Evolutionary conservation across 2,113 vertebrate genomes (phyloP).

Genomic region (Chionodraco myersi): DNA sequence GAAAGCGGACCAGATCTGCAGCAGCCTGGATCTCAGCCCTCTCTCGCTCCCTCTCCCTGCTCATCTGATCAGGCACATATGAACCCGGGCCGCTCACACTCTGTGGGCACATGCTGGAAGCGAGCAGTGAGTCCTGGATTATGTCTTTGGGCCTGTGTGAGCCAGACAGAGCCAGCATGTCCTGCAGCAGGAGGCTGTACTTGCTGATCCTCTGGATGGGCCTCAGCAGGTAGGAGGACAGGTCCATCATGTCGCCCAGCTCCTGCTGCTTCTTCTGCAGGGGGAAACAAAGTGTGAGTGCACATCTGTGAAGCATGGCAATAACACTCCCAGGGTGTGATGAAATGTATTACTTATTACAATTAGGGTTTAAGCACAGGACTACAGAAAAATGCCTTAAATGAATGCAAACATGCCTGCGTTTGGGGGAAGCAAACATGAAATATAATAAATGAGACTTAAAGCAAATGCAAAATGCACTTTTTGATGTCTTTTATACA

Average conservation of each 20-base stretch:
- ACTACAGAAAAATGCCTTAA: too few species aligned
- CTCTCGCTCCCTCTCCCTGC: constrained; percentile 65
- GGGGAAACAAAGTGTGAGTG: background rate
- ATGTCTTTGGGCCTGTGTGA: constrained; percentile 52
- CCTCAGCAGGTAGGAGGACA: constrained; percentile 84
- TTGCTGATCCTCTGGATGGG: constrained; percentile 88
- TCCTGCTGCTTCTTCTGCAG: constrained; percentile 83
- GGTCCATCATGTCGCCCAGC: constrained; percentile 84
- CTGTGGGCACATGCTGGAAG: constrained; percentile 23
- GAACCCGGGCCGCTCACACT: constrained; percentile 25
- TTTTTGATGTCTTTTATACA: too few species aligned
- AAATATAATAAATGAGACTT: too few species aligned
- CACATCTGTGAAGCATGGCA: background rate
- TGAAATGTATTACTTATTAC: background rate
- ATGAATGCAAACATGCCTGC: too few species aligned
- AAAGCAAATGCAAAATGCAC: too few species aligned
- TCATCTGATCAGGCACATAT: constrained; percentile 47
- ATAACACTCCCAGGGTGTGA: background rate
- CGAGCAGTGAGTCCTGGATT: constrained; percentile 32
- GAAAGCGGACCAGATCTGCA: constrained; percentile 81
- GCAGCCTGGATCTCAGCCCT: constrained; percentile 79
- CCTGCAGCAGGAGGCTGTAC: constrained; percentile 85
- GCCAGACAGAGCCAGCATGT: constrained; percentile 74
- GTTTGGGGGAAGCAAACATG: too few species aligned
- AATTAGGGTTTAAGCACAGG: too few species aligned